phyloP scores from a whole-genome alignment of 2,113 vertebrate species.

The Cheirogaleus medius region DNA sequence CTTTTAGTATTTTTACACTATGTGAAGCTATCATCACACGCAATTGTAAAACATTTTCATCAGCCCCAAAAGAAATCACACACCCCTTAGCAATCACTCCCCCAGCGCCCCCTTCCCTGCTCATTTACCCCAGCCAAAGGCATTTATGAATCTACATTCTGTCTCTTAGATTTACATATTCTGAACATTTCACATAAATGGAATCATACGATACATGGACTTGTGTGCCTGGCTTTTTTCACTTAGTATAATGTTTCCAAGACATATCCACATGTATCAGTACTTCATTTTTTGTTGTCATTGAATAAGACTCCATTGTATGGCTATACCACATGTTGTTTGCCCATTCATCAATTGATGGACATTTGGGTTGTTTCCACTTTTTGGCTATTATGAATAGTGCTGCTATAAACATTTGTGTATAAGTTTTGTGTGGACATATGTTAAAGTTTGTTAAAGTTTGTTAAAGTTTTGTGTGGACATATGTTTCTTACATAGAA shows the following conservation, averaged over 20 bases:
- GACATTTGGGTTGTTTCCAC: not conserved
- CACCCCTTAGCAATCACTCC: fast-evolving
- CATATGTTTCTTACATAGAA: not conserved
- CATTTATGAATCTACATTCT: not conserved
- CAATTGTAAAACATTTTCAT: not conserved
- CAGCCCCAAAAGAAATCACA: not conserved
- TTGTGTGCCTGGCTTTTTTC: not conserved
- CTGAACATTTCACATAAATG: not conserved
- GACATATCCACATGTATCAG: not conserved
- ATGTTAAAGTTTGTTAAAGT: too few relatives aligned
- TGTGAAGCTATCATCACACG: not conserved
- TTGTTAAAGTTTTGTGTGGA: not conserved
- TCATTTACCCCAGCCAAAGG: not conserved
- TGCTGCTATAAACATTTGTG: not conserved
- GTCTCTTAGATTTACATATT: not conserved
- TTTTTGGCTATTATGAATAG: not conserved
- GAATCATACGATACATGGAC: not conserved
- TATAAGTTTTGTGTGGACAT: not conserved
- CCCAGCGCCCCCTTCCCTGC: not conserved
- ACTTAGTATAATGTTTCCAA: not conserved
- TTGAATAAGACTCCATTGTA: not conserved
- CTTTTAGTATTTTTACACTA: not conserved
- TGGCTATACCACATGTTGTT: not conserved
- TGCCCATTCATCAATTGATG: not conserved
- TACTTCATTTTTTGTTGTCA: not conserved